phyloP scores from a whole-genome alignment of 2,888 invertebrate genomes.

The Eupithecia vulgata region DNA sequence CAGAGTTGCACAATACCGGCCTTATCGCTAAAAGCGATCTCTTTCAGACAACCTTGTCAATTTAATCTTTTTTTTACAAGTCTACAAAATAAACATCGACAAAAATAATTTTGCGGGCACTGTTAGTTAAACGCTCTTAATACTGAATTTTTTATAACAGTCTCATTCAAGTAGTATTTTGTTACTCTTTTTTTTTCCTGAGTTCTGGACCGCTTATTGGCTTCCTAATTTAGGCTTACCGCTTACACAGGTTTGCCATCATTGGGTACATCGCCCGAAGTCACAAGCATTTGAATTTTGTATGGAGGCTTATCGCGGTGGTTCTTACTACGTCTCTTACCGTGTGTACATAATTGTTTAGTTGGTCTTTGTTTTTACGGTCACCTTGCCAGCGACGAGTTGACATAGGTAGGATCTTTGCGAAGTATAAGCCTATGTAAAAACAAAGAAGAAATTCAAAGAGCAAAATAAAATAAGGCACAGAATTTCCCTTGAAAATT shows the following conservation, averaged over 20 bases:
- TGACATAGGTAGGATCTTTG: neutral
- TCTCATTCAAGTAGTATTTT: neutral
- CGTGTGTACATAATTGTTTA: neutral
- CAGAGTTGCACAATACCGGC: too few species aligned
- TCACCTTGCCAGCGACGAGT: neutral
- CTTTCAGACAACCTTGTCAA: too few species aligned
- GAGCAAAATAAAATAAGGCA: neutral
- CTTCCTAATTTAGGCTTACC: neutral
- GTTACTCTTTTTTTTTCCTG: neutral
- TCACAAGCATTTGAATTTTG: neutral
- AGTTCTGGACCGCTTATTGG: neutral
- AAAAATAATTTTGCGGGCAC: too few species aligned
- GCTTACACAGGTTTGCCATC: neutral
- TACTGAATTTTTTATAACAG: neutral
- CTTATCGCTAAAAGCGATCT: too few species aligned
- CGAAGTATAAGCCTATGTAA: neutral
- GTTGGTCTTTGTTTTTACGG: neutral
- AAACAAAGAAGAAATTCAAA: neutral
- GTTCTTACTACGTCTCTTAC: neutral
- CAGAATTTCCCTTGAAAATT: conserved; percentile 1
- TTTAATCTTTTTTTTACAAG: too few species aligned
- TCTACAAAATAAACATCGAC: too few species aligned
- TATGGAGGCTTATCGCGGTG: neutral
- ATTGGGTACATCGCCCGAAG: neutral
- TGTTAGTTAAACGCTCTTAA: neutral